Evolutionary conservation across 2,113 vertebrate species (phyloP).

Genomic region (Saccopteryx bilineata): DNA sequence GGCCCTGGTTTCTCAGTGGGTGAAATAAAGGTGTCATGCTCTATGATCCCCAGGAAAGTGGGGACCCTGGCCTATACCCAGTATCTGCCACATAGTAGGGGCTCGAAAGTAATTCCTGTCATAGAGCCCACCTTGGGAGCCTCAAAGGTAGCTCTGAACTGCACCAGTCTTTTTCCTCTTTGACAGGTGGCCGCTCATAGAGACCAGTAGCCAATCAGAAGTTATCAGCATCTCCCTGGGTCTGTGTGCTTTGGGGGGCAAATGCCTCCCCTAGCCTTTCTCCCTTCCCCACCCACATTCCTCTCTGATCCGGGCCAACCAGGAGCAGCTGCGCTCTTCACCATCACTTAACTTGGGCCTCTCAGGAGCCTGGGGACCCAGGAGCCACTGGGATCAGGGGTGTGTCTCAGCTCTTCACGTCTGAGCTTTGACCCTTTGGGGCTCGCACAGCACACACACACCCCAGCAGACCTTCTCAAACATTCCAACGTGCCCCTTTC

Average conservation of each 20-base stretch:
- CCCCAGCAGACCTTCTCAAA: background rate
- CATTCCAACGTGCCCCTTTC: background rate
- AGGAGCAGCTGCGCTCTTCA: background rate
- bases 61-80: background rate
- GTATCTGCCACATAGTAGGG: background rate
- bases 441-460: background rate
- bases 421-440: background rate
- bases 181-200: background rate
- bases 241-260: background rate
- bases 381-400: background rate
- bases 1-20: background rate
- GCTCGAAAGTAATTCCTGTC: background rate
- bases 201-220: background rate
- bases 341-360: background rate
- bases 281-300: slow-evolving; percentile 19
- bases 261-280: background rate
- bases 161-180: background rate
- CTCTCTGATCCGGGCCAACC: background rate
- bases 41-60: background rate
- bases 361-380: background rate
- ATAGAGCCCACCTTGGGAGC: background rate
- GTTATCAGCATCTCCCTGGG: background rate
- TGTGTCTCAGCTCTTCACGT: background rate
- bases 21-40: background rate
- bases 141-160: background rate